Evolutionary conservation across 1,140 invertebrate species (phyloP).

Genomic region (Trigoniulus corallinus): DNA sequence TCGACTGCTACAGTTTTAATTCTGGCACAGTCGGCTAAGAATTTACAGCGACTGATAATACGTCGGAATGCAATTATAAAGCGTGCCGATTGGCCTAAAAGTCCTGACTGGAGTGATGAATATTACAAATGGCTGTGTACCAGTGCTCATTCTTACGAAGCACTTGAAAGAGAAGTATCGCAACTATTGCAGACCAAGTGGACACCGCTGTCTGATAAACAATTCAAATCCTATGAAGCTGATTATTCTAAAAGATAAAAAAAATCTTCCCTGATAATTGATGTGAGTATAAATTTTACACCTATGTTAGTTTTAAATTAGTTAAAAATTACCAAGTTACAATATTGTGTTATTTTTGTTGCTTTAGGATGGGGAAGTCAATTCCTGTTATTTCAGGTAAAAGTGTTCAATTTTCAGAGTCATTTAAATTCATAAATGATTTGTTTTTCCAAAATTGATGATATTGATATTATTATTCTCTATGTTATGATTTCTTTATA

Average conservation of each 20-base stretch:
- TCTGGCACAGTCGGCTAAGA: constrained; percentile 44
- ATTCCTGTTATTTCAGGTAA: no score
- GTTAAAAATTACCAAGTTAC: no score
- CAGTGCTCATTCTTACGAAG: constrained; percentile 40
- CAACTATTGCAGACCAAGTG: constrained; percentile 46
- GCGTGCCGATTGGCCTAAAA: constrained; percentile 47
- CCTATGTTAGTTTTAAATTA: no score
- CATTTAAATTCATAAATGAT: no score
- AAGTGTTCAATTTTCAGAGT: no score
- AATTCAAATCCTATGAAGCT: constrained; percentile 34
- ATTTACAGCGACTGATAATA: constrained; percentile 45
- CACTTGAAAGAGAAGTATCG: constrained; percentile 47
- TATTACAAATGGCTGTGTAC: constrained; percentile 44
- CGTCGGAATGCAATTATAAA: constrained; percentile 52
- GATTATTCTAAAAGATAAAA: background rate
- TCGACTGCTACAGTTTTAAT: constrained; percentile 60
- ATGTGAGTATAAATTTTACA: no score
- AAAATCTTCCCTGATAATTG: no score
- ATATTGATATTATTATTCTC: no score
- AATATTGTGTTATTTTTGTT: no score
- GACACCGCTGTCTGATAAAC: constrained; percentile 51
- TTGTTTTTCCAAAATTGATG: no score
- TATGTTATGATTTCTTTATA: no score
- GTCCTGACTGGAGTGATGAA: constrained; percentile 44
- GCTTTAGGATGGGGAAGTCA: no score